Evolutionary conservation across 2,888 invertebrate genomes (phyloP), one percentile per base, ranked within the genome.

Genomic region (Napeogenes inachia): DNA sequence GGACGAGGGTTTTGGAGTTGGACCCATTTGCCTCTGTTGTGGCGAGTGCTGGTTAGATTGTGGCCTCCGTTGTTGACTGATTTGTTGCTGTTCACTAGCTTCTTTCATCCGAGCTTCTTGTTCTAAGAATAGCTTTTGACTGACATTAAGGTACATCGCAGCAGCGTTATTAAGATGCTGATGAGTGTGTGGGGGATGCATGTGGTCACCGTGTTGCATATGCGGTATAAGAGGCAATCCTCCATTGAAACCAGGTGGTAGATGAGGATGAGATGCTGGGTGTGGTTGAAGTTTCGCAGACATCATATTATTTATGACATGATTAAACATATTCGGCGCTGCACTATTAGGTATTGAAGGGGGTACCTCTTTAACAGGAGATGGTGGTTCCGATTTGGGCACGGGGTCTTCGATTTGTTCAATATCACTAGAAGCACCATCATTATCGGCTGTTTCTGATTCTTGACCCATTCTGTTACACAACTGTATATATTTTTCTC

Each of bases 401-500:
- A 91, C 86, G 53, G 91, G 83, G 38, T 91, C 91, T 1, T 90
- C 90, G 59, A 68, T 85, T 62, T 87, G 89, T 78, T 94, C 94
- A 76, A 94, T 93, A 76, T 95, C 95, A 90, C 94, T 94, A 73
- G 93, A 93, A 67, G 92, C 92, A 79, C 95, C 95, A 72, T 95
- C 94, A 56, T 94, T 92, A 77, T 95, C 95, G 72, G 94, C 93
- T 71, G 94, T 94, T 74, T 94, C 94, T 0, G 94, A 94, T 69
- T 94, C 94, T 75, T 94, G 94, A 73, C 96, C 96, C 93, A 96
- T 96, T 71, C 96, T 92, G 76, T 95, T 96, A 81, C 96, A 96
- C 75, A 97, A 88, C 84, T 97, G 96, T 80, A 95, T 93, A 85
- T 97, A 97, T 81, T 97, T 95, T 78, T 97, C 96, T 89, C 96